A percentile compares a stretch with the other conserved stretches of the same genome.
Evolutionary conservation across 53 echinoderm and acorn worm genomes (phyloP).

Genomic region (Apostichopus leukothele): DNA sequence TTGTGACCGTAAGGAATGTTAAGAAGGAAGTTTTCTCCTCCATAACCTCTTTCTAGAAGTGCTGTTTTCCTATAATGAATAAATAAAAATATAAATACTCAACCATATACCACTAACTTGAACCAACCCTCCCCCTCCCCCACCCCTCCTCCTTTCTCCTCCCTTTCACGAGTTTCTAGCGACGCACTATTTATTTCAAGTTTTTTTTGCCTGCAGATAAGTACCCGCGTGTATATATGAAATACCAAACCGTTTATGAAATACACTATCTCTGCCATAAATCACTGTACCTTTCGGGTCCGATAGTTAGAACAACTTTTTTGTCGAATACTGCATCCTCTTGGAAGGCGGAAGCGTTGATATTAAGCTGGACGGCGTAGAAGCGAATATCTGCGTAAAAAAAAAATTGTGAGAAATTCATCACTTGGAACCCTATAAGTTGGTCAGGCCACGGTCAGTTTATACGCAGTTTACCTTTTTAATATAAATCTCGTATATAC

Average conservation of each 20-base stretch:
- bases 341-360: neutral
- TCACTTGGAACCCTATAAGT: too few species aligned
- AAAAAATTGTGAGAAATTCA: neutral
- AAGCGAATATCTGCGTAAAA: neutral
- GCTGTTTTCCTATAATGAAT: neutral
- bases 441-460: too few species aligned
- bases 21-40: conserved; percentile 1
- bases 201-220: too few species aligned
- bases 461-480: too few species aligned
- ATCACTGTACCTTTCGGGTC: neutral
- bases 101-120: neutral
- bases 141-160: neutral
- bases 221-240: too few species aligned
- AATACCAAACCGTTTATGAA: too few species aligned
- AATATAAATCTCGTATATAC: too few species aligned
- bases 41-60: neutral
- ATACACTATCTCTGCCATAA: neutral
- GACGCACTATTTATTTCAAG: neutral
- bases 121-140: neutral
- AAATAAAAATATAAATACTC: neutral
- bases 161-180: neutral
- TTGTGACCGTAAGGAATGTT: neutral
- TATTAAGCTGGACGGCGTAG: neutral
- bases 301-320: neutral
- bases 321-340: neutral